Evolutionary conservation across 2,888 invertebrate genomes (phyloP).

Genomic region (Acronicta alni): DNA sequence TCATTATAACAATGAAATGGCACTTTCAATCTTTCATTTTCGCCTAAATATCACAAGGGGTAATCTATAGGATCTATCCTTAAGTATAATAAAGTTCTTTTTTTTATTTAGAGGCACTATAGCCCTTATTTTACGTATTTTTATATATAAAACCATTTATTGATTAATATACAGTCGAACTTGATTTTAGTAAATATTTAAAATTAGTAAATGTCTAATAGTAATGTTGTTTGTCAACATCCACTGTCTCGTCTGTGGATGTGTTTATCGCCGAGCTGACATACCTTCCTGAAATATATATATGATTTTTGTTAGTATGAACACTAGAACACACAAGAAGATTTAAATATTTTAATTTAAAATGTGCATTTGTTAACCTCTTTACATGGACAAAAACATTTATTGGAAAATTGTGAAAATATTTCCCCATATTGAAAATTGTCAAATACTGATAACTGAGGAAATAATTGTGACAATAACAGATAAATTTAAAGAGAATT

Average conservation of each 20-base stretch:
- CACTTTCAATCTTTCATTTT: conserved; percentile 77
- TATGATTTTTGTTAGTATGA: background rate
- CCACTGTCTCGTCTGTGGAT: conserved; percentile 67
- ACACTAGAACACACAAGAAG: too few relatives aligned
- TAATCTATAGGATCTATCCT: conserved; percentile 55
- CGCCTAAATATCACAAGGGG: conserved; percentile 79
- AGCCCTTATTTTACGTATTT: conserved; percentile 44
- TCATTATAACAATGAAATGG: conserved; percentile 69
- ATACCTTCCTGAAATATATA: conserved; percentile 83
- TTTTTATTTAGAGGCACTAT: conserved; percentile 42
- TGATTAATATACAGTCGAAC: conserved; percentile 54
- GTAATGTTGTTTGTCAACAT: conserved; percentile 51
- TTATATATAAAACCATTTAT: conserved; percentile 50
- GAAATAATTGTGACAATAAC: too few relatives aligned
- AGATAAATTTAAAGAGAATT: too few relatives aligned
- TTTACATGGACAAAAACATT: too few relatives aligned
- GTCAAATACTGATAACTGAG: too few relatives aligned
- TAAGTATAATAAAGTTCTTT: conserved; percentile 32
- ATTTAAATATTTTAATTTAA: too few relatives aligned
- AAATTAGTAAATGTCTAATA: conserved; percentile 37
- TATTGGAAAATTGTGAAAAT: too few relatives aligned
- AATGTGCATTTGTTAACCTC: too few relatives aligned
- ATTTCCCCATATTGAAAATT: too few relatives aligned
- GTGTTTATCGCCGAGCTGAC: conserved; percentile 76
- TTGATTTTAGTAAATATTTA: conserved; percentile 46